Conservation (phyloP, 2,888 invertebrate genomes). For the Coremacera marginata region DNA sequence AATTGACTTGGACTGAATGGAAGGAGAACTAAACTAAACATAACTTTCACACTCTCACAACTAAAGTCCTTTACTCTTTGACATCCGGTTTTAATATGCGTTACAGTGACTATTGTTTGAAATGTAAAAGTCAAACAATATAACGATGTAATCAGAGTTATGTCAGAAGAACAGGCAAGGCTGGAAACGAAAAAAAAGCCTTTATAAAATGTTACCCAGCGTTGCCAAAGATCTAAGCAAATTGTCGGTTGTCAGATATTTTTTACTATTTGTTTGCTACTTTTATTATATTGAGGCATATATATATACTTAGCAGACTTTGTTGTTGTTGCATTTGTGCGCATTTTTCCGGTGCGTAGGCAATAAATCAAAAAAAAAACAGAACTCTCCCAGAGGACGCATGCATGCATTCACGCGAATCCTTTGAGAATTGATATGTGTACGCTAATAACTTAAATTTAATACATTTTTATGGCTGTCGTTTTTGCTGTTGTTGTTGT, state of each 20-base stretch:
- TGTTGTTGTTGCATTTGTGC: not conserved
- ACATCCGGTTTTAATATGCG: not conserved
- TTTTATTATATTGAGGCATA: not conserved
- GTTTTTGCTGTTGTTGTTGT: not conserved
- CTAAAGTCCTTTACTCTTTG: not conserved
- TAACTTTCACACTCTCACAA: not conserved
- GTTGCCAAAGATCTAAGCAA: slow-evolving; percentile 11
- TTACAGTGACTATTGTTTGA: slow-evolving; percentile 2
- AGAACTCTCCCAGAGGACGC: not conserved
- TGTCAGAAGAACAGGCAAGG: not conserved
- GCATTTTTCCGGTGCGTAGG: not conserved
- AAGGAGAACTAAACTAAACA: not conserved
- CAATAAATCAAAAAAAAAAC: slow-evolving; percentile 20
- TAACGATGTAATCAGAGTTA: slow-evolving; percentile 30
- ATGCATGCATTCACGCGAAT: slow-evolving; percentile 52
- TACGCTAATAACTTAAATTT: slow-evolving; percentile 61
- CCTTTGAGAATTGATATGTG: slow-evolving; percentile 67
- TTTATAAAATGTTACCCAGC: not conserved
- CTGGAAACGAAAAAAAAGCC: no score
- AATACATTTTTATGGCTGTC: not conserved
- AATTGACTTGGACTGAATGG: slow-evolving; percentile 9
- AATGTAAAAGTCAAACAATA: slow-evolving; percentile 16
- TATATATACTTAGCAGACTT: not conserved
- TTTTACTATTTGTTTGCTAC: not conserved
- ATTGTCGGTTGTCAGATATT: slow-evolving; percentile 21